Conservation (phyloP, 2,113 vertebrate species). For the Stegastes partitus region DNA sequence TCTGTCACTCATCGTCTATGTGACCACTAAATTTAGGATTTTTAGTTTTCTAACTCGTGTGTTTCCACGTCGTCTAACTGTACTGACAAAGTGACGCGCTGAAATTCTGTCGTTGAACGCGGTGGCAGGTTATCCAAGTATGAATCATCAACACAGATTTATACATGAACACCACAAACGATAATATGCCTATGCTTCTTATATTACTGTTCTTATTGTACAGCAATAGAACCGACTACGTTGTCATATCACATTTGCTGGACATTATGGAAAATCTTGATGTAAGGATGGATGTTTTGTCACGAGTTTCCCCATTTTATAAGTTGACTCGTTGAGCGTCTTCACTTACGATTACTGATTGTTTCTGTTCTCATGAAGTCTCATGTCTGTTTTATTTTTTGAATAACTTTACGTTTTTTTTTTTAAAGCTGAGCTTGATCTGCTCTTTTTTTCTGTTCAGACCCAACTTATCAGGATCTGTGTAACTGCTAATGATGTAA, state of each 20-base stretch:
- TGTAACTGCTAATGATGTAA: conserved; percentile 36
- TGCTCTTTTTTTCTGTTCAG: background rate
- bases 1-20: conserved; percentile 4
- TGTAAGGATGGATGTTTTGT: conserved; percentile 23
- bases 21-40: conserved; percentile 44
- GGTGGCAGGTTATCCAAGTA: background rate
- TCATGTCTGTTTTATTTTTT: background rate
- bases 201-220: conserved; percentile 36
- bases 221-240: conserved; percentile 36
- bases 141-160: conserved; percentile 18
- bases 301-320: conserved; percentile 11
- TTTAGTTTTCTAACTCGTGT: conserved; percentile 16
- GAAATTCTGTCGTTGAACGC: background rate
- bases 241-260: conserved; percentile 21
- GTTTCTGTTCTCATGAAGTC: conserved; percentile 1
- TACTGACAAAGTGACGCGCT: conserved; percentile 28
- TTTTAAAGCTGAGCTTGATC: conserved; percentile 12
- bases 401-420: background rate
- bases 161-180: conserved; percentile 21
- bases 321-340: conserved; percentile 13
- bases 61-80: conserved; percentile 21
- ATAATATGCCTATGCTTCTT: conserved; percentile 21
- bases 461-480: conserved; percentile 12
- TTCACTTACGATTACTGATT: conserved; percentile 7
- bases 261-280: background rate